These are phyloP conservation scores for Macrostomum lignano DNA, from an alignment of 1,140 invertebrate species.

Conservation along the genomic window DNA sequence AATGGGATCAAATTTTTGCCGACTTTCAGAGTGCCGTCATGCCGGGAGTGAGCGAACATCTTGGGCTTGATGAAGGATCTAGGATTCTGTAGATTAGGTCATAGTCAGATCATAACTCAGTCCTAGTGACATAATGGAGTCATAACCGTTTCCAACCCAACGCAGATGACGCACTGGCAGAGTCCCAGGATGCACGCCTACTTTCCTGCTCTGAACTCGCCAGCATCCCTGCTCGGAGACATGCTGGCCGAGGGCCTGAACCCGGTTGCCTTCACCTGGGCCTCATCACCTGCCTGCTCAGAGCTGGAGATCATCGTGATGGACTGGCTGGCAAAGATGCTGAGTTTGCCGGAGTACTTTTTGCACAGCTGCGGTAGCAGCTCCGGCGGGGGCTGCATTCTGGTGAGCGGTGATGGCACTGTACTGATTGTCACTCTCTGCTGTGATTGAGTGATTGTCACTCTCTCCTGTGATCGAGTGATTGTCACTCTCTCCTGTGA, in stretches of 20 bases:
- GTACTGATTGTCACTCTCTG: no score
- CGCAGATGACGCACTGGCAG: constrained; percentile 78
- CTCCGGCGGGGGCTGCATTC: constrained; percentile 70
- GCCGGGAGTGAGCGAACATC: constrained; percentile 38
- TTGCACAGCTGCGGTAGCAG: constrained; percentile 35
- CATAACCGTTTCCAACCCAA: no score
- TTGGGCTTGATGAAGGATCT: no score
- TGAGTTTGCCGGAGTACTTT: constrained; percentile 54
- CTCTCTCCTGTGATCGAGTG: no score
- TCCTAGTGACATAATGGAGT: no score
- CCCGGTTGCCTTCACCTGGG: constrained; percentile 91
- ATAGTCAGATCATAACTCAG: no score
- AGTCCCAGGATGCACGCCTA: constrained; percentile 95
- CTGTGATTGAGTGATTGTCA: no score
- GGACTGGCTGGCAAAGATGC: constrained; percentile 64
- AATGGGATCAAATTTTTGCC: constrained; percentile 64
- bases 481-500: no score
- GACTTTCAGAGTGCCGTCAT: constrained; percentile 86
- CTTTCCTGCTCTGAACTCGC: constrained; percentile 86
- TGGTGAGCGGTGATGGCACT: no score
- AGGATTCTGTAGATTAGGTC: no score
- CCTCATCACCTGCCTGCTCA: constrained; percentile 53
- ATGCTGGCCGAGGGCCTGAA: constrained; percentile 80
- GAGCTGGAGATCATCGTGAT: constrained; percentile 83
- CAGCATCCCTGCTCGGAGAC: constrained; percentile 82